These are phyloP conservation scores for Lutjanus campechanus DNA, from an alignment of 2,797 vertebrate genomes.

Conservation along the genomic window DNA sequence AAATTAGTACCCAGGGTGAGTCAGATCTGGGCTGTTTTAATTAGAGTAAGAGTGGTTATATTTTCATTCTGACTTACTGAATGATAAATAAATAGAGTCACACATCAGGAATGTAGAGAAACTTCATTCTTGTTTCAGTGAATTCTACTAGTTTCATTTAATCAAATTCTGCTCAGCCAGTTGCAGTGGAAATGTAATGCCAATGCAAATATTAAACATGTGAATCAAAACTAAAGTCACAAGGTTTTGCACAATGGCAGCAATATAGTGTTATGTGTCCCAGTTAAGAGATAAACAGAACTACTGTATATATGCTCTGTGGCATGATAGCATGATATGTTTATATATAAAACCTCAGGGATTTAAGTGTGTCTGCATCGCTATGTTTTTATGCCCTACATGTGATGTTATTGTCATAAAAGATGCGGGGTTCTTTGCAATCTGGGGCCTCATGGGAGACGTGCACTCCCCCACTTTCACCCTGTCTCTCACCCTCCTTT, in stretches of 20 bases:
- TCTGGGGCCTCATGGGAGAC: constrained; percentile 49
- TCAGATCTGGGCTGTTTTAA: not conserved
- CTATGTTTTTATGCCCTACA: constrained; percentile 46
- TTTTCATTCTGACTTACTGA: not conserved
- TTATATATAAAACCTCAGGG: constrained; percentile 34
- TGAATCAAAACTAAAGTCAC: not conserved
- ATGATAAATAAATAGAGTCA: not conserved
- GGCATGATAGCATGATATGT: not conserved
- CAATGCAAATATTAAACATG: not conserved
- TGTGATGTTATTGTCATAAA: constrained; percentile 71
- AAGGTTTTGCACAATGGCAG: not conserved
- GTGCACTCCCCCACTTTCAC: constrained; percentile 8
- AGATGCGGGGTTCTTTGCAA: constrained; percentile 36
- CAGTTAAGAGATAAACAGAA: constrained; percentile 10
- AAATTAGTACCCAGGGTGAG: not conserved
- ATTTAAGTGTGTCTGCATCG: constrained; percentile 31
- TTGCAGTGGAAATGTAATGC: not conserved
- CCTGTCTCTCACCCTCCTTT: constrained; percentile 43
- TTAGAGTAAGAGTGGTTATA: too few species aligned
- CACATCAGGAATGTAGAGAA: not conserved
- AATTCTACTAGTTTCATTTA: not conserved
- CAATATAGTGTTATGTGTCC: not conserved
- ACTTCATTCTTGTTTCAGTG: not conserved
- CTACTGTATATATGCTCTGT: not conserved
- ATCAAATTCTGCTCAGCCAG: not conserved